Base-by-base conservation (phyloP, 2,113 vertebrate genomes). In the Heloderma charlesbogerti region DNA sequence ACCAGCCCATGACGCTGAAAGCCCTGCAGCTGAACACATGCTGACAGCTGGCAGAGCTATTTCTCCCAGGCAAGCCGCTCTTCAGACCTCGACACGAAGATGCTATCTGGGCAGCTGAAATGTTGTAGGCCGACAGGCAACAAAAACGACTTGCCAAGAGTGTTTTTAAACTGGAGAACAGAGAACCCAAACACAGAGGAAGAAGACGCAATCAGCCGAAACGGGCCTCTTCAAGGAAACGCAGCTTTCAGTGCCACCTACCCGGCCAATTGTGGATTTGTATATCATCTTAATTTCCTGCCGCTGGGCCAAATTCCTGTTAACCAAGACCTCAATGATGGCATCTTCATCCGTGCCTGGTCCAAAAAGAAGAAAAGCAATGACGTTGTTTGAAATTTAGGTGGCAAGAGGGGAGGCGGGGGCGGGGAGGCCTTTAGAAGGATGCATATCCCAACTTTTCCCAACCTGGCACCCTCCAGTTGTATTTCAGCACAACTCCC, bases 271-370 rank as follows among this genome's bases (percentile, higher is more conserved):
- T 0, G 91, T 90, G 85, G 96, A 96, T 94, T 99, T 99, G 79
- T 97, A 99, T 83, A 97, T 94, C 27, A 97, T 97, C 94, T 98
- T 98, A 91, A 99, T 99, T 81, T 98, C 98, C 97, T 99, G 98
- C 67, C 99, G 98, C 74, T 99, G 99, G 89, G 98, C 97, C 0
- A 95, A 93, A 0, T 96, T 98, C 22, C 99, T 97, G 57, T 96
- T 97, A 43, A 98, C 95, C 7, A 99, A 45, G 84, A 97, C 89
- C 0, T 97, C 95, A 1, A 96, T 98, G 91, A 99, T 95, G 51
- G 97, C 94, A 0, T 98, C 97, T 96, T 99, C 99, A 80, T 99
- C 96, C 0, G 99, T 99, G 92, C 99, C 99, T 99, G 90, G 25
- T n/a, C n/a, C 88, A 27, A 43, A n/a, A 2, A 94, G 84, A 0